Base-by-base conservation (phyloP, 2,888 invertebrate genomes). In the Cryptus viduatorius region DNA sequence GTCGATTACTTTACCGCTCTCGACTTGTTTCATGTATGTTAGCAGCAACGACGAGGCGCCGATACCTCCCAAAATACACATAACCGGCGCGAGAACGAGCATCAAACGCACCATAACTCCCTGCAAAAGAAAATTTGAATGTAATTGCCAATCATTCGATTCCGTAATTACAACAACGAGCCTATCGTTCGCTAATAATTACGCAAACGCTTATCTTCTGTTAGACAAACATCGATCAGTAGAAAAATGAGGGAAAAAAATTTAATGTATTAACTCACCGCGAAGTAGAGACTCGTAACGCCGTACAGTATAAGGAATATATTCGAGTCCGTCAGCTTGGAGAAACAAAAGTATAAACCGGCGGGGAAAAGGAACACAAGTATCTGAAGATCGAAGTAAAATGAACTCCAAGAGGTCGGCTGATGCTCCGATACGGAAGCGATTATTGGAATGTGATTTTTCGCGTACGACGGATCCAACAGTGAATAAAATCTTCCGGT, bases 81-180 rank as follows among this genome's bases (percentile, higher is more conserved):
- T 99, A 0, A 99, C 98, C 0, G 99, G 99, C 0, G 99, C 99
- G 86, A 99, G 95, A 0, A 99, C 99, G 92, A 99, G 94, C 99
- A 99, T 99, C 69, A 99, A 95, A 94, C 99, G 98, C 37, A 99
- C 99, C 99, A 99, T 99, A 64, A 99, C 99, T 86, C 99, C 99
- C 98, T 98, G 93, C 19, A 92, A 84, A 53, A 72, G 1, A 53
- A 77, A 31, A 56, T 46, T 59, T 37, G 14, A n/a, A 8, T 29
- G 50, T 42, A 31, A 31, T n/a, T 29, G 8, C 29, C n/a, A 29
- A 4, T 24, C 5, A 16, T 46, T 73, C 16, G 5, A 5, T 31
- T 3, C 1, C 3, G 12, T 79, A 24, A 65, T 69, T n/a, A 24
- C 68, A 75, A 48, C 56, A 56, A 24, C 19, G 19, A 16, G 1